phyloP scores from a whole-genome alignment of 2,113 vertebrate species.

The Gnathonemus longibarbis region DNA sequence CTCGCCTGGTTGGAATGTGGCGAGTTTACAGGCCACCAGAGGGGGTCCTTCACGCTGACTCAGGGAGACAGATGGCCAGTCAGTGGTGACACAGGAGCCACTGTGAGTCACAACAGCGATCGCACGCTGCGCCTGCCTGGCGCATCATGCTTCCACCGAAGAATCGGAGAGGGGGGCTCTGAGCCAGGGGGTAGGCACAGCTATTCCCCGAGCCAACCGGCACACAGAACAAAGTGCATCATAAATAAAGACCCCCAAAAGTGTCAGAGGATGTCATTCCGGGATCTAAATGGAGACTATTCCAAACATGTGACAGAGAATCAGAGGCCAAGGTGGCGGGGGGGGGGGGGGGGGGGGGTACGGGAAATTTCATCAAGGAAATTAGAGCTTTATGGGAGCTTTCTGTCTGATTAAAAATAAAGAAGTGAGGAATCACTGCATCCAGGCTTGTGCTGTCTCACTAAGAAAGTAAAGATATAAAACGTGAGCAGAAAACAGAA shows the following conservation, averaged over 20 bases:
- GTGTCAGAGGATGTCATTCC: conserved; percentile 54
- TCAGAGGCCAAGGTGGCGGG: not conserved
- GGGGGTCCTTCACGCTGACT: not conserved
- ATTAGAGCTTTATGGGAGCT: conserved; percentile 25
- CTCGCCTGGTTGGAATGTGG: not conserved
- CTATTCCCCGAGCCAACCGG: conserved; percentile 45
- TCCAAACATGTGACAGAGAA: conserved; percentile 49
- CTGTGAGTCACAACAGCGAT: not conserved
- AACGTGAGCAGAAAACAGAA: conserved; percentile 4
- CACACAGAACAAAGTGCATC: conserved; percentile 54
- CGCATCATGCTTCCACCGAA: not conserved
- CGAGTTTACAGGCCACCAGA: not conserved
- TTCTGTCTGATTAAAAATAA: conserved; percentile 42
- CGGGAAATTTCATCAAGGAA: conserved; percentile 38
- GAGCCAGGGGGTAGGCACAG: conserved; percentile 16
- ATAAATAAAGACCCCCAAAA: conserved; percentile 61
- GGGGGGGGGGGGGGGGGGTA: conserved; percentile 22
- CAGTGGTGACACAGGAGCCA: conserved; percentile 44
- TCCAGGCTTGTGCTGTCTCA: not conserved
- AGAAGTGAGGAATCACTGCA: not conserved
- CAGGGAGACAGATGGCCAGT: not conserved
- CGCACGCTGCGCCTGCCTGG: not conserved
- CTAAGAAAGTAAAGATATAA: not conserved
- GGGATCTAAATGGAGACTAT: conserved; percentile 57
- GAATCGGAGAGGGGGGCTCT: not conserved